Evolutionary conservation across 2,797 vertebrate genomes (phyloP).

Genomic region (Antrozous pallidus): DNA sequence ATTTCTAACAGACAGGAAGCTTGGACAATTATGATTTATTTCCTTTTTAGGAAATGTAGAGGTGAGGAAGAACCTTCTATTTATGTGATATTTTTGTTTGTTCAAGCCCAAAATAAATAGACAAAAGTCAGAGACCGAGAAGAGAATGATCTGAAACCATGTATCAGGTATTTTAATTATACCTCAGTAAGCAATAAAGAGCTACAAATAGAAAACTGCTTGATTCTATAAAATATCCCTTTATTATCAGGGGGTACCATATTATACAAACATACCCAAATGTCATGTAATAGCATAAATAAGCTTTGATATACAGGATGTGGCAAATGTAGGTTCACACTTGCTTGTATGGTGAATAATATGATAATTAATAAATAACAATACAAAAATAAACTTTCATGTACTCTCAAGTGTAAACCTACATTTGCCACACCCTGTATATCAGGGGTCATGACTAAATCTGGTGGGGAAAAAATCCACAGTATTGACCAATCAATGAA

Average conservation of each 20-base stretch:
- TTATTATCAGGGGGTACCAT: neutral
- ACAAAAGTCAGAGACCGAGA: neutral
- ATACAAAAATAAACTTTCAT: too few species aligned
- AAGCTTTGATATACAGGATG: neutral
- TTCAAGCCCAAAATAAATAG: neutral
- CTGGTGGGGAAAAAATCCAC: neutral
- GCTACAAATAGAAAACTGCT: neutral
- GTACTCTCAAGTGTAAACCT: too few species aligned
- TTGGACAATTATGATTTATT: neutral
- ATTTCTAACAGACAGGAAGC: neutral
- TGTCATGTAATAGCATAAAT: neutral
- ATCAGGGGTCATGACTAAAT: neutral
- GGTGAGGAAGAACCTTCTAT: neutral
- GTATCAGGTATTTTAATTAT: neutral
- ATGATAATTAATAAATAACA: too few species aligned
- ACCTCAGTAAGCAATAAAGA: neutral
- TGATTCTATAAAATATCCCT: neutral
- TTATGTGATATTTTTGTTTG: neutral
- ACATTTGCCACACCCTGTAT: neutral
- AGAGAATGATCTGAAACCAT: slow-evolving; percentile 32
- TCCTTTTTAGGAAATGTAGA: neutral
- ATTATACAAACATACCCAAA: neutral
- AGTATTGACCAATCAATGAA: neutral
- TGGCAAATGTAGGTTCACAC: neutral
- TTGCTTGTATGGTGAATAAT: too few species aligned